These are phyloP conservation scores for Hydrochoerus hydrochaeris DNA, from an alignment of 2,113 vertebrate genomes.

Conservation along the genomic window DNA sequence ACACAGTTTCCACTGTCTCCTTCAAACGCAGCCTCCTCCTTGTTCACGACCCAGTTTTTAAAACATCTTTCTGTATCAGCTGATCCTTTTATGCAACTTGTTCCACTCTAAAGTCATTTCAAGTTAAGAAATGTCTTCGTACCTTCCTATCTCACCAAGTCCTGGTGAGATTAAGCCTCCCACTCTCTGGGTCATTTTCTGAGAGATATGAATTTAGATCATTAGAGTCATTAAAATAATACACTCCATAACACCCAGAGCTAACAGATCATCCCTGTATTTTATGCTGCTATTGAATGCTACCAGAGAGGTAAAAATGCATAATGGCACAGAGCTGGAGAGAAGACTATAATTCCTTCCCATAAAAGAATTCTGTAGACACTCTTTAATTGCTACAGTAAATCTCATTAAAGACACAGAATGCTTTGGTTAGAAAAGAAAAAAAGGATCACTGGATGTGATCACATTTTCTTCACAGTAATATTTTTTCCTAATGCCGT, in stretches of 20 bases:
- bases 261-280: slow-evolving; percentile 30
- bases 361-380: slow-evolving; percentile 36
- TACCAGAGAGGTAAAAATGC: slow-evolving; percentile 3
- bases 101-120: slow-evolving; percentile 69
- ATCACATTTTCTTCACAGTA: slow-evolving; percentile 25
- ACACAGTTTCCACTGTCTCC: slow-evolving; percentile 41
- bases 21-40: slow-evolving; percentile 53
- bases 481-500: not conserved
- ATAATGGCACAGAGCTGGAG: not conserved
- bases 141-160: slow-evolving; percentile 60
- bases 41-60: slow-evolving; percentile 55
- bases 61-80: slow-evolving; percentile 37
- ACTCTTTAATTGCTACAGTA: slow-evolving; percentile 70
- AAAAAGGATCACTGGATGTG: slow-evolving; percentile 22
- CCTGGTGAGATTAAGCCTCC: slow-evolving; percentile 61
- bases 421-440: slow-evolving; percentile 2
- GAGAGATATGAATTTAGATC: slow-evolving; percentile 61
- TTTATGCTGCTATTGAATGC: slow-evolving; percentile 22
- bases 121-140: slow-evolving; percentile 64
- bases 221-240: slow-evolving; percentile 71
- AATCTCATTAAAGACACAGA: slow-evolving; percentile 73
- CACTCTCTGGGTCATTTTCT: slow-evolving; percentile 42
- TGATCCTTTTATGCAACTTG: slow-evolving; percentile 66
- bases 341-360: slow-evolving; percentile 53
- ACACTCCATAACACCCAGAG: not conserved